Evolutionary conservation across 2,797 vertebrate genomes (phyloP).

Genomic region (Tragopan temminckii): DNA sequence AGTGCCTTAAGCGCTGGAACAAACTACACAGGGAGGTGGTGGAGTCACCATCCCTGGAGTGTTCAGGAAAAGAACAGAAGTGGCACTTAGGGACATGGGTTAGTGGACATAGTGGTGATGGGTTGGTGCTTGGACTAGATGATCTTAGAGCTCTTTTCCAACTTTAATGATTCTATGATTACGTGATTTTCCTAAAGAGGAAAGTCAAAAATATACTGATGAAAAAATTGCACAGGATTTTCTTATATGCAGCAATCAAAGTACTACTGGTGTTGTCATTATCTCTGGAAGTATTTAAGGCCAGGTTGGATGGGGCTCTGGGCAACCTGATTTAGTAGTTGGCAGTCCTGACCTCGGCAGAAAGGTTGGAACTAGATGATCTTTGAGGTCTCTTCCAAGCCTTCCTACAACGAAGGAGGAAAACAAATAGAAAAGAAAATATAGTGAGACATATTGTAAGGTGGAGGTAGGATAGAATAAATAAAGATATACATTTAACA

Average conservation of each 20-base stretch:
- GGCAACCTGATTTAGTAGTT: no score
- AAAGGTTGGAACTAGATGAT: no score
- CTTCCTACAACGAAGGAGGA: not conserved
- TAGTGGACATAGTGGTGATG: not conserved
- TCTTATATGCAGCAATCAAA: not conserved
- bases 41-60: not conserved
- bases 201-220: not conserved
- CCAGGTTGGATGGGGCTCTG: no score
- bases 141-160: not conserved
- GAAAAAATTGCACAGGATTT: not conserved
- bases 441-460: not conserved
- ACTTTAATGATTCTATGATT: not conserved
- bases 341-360: no score
- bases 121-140: not conserved
- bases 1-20: not conserved
- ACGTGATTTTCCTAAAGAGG: not conserved
- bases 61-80: not conserved
- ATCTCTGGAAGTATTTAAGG: no score
- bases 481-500: not conserved
- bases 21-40: not conserved
- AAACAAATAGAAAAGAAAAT: not conserved
- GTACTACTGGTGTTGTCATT: not conserved
- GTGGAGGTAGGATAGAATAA: not conserved
- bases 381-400: no score
- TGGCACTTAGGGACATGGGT: not conserved